Evolutionary conservation across 2,797 vertebrate species (phyloP).

Genomic region (Enteromius viviparus): DNA sequence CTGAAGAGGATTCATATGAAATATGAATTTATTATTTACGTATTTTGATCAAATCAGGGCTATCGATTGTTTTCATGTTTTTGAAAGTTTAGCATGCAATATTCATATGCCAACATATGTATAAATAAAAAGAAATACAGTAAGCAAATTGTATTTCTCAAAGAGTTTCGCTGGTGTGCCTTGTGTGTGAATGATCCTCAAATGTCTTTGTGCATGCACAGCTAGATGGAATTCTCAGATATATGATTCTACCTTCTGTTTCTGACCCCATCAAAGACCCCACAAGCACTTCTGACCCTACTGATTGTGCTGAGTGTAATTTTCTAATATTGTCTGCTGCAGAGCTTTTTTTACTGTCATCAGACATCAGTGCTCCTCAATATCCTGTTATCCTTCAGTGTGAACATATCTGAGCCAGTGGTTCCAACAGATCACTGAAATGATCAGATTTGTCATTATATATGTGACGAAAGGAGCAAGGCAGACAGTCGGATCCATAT

Average conservation of each 20-base stretch:
- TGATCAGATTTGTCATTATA: neutral
- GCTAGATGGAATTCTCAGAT: neutral
- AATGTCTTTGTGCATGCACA: neutral
- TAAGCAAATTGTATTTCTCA: neutral
- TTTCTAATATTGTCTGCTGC: conserved; percentile 27
- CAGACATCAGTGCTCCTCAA: neutral
- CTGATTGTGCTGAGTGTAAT: conserved; percentile 8
- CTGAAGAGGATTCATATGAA: no score
- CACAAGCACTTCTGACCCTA: conserved; percentile 5
- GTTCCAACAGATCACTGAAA: no score
- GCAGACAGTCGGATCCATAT: no score
- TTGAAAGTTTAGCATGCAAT: no score
- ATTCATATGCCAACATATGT: no score
- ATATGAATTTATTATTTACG: no score
- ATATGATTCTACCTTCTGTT: neutral
- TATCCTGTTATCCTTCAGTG: neutral
- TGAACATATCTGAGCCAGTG: neutral
- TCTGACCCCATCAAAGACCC: conserved; percentile 13
- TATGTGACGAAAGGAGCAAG: no score
- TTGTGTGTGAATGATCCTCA: neutral
- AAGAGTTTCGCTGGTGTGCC: neutral
- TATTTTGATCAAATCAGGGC: neutral
- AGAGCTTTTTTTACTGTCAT: conserved; percentile 23
- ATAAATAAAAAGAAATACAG: neutral
- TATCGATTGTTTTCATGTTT: neutral